A percentile compares a stretch with the other conserved stretches of the same genome.
Conservation (phyloP, 2,888 invertebrate species). For the Capitulum mitella region DNA sequence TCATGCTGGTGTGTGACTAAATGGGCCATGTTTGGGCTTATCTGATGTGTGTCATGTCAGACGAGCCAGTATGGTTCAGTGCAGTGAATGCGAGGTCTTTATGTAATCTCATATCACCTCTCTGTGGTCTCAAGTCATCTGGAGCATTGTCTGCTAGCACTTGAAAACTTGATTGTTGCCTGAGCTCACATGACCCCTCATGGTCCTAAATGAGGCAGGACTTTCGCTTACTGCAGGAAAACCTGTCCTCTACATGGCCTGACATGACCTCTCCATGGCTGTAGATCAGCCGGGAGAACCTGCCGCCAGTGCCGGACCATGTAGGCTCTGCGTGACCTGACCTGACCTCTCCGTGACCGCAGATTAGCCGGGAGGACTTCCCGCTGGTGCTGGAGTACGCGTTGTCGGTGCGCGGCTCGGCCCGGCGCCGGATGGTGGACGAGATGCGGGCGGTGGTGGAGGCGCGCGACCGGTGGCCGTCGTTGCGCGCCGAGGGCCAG, state of each 20-base stretch:
- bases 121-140: too few relatives aligned
- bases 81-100: too few relatives aligned
- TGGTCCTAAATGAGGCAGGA: too few relatives aligned
- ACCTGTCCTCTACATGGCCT: too few relatives aligned
- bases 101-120: too few relatives aligned
- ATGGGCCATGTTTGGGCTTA: neutral
- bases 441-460: neutral
- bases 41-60: neutral
- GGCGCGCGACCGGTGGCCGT: slow-evolving; percentile 17
- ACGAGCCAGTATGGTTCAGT: neutral
- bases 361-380: neutral
- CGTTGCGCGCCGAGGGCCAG: neutral
- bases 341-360: neutral
- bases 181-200: too few relatives aligned
- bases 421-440: neutral
- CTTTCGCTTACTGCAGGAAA: too few relatives aligned
- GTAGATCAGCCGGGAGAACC: too few relatives aligned
- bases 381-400: slow-evolving; percentile 8
- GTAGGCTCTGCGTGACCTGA: neutral
- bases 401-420: neutral
- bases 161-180: too few relatives aligned
- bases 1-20: too few relatives aligned
- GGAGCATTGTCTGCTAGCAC: too few relatives aligned
- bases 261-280: too few relatives aligned
- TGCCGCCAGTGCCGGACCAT: neutral